Percentiles rank a stretch among this genome's conserved stretches.
Evolutionary conservation across 2,797 vertebrate species (phyloP).

Genomic region (Lithobates pipiens): DNA sequence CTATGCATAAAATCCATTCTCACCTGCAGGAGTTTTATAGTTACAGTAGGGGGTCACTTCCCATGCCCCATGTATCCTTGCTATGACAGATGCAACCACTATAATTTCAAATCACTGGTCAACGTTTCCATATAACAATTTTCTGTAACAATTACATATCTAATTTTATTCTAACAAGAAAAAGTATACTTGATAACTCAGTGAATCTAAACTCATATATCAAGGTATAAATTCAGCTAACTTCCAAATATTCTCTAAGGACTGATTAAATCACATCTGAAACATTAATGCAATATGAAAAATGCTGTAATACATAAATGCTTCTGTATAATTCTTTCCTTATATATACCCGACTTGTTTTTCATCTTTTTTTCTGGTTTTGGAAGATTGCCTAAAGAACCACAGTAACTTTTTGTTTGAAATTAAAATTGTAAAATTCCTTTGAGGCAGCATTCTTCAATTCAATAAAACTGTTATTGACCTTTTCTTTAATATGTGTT

Average conservation of each 20-base stretch:
- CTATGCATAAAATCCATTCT: too few species aligned
- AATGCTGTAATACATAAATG: not conserved
- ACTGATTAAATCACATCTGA: not conserved
- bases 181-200: not conserved
- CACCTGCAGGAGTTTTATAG: too few species aligned
- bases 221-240: not conserved
- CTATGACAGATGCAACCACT: too few species aligned
- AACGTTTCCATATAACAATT: too few species aligned
- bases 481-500: constrained; percentile 38
- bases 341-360: not conserved
- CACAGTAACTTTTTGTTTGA: constrained; percentile 2
- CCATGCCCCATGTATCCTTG: too few species aligned
- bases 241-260: not conserved
- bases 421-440: constrained; percentile 37
- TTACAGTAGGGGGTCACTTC: too few species aligned
- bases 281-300: not conserved
- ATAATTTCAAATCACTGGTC: too few species aligned
- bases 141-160: too few species aligned
- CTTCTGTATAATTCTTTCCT: not conserved
- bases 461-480: constrained; percentile 29
- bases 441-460: constrained; percentile 27
- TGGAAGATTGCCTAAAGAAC: not conserved
- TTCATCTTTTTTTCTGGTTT: not conserved
- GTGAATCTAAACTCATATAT: not conserved
- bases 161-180: too few species aligned